phyloP scores from a whole-genome alignment of 2,113 vertebrate genomes.

The Alouatta palliata region DNA sequence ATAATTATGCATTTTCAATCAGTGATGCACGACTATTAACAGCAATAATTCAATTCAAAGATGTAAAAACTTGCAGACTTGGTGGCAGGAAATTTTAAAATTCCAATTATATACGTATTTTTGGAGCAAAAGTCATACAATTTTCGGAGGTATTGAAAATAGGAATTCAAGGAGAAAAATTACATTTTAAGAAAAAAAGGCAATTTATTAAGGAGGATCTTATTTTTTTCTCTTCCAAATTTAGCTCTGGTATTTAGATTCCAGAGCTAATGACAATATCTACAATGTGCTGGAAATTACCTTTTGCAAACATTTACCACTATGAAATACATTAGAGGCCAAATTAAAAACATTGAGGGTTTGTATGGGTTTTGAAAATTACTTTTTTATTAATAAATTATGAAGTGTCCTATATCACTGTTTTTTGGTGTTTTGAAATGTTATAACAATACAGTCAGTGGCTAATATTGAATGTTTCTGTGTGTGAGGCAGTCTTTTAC shows the following conservation, averaged over 20 bases:
- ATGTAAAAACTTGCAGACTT: neutral
- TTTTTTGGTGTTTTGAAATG: neutral
- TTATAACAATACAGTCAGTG: neutral
- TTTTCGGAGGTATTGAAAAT: neutral
- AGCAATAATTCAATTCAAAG: neutral
- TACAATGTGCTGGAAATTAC: neutral
- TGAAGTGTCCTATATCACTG: neutral
- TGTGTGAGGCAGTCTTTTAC: neutral
- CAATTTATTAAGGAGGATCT: neutral
- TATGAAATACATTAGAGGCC: neutral
- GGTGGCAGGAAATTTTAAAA: neutral
- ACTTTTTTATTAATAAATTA: neutral
- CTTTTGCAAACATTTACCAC: neutral
- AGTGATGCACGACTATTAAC: neutral
- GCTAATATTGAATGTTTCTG: neutral
- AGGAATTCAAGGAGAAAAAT: conserved; percentile 15
- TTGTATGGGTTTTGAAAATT: neutral
- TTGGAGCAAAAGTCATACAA: neutral
- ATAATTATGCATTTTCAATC: neutral
- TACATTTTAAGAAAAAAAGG: neutral
- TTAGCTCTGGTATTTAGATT: neutral
- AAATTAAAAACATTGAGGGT: neutral
- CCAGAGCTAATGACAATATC: neutral
- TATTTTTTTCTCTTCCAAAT: conserved; percentile 7
- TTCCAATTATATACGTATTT: neutral